These are phyloP conservation scores for Entomyzon cyanotis DNA, from an alignment of 2,113 vertebrate genomes.

Conservation along the genomic window DNA sequence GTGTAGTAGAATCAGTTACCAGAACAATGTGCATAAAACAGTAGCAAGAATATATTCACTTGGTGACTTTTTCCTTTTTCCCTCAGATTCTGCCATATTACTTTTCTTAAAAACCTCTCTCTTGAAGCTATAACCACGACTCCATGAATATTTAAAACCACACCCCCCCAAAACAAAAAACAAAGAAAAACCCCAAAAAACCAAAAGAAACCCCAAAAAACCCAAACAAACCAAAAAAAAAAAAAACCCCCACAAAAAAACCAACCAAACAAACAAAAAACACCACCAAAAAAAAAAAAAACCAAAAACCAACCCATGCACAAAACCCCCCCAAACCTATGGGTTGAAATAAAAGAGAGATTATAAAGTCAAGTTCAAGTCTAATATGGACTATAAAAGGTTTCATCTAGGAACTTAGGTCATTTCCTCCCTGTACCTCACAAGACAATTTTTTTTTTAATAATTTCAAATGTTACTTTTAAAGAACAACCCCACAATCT, in stretches of 20 bases:
- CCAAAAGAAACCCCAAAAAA: too few relatives aligned
- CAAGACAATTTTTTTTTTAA: not conserved
- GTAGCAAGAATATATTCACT: not conserved
- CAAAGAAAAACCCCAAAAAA: not conserved
- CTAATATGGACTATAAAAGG: not conserved
- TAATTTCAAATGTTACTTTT: not conserved
- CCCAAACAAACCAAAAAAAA: too few relatives aligned
- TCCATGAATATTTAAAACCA: not conserved
- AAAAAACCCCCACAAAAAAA: too few relatives aligned
- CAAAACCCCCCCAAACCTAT: not conserved
- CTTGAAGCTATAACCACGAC: not conserved
- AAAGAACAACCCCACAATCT: not conserved
- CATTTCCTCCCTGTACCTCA: not conserved
- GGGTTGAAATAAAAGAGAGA: not conserved
- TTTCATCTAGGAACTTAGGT: not conserved
- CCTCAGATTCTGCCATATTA: not conserved
- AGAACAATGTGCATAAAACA: not conserved
- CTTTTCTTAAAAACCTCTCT: not conserved
- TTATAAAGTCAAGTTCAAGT: not conserved
- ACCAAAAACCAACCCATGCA: too few relatives aligned
- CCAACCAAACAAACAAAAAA: too few relatives aligned
- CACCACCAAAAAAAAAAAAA: too few relatives aligned
- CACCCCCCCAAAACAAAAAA: not conserved
- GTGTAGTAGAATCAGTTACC: not conserved
- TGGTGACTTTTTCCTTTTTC: not conserved